Conservation (phyloP, 2,888 invertebrate genomes). For the Synergus gifuensis region DNA sequence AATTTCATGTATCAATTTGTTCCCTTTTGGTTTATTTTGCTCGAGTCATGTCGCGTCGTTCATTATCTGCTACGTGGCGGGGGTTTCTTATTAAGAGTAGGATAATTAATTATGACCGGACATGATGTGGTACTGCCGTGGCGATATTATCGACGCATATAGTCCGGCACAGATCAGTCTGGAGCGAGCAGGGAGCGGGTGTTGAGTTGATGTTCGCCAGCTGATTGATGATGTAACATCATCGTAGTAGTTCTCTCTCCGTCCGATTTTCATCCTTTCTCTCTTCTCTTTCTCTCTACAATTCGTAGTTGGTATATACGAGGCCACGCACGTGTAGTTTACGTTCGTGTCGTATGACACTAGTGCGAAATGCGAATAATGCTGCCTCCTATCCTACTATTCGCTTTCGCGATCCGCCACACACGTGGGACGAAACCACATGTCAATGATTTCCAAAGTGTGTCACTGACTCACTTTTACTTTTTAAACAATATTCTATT, state of each 20-base stretch:
- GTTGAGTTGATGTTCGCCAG: slow-evolving; percentile 73
- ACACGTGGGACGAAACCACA: neutral
- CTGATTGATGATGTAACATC: slow-evolving; percentile 75
- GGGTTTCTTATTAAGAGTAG: slow-evolving; percentile 48
- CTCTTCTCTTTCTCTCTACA: slow-evolving; percentile 23
- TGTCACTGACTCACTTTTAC: neutral
- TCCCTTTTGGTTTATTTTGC: slow-evolving; percentile 26
- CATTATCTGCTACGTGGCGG: neutral
- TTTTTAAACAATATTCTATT: neutral
- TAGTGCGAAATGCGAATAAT: slow-evolving; percentile 20
- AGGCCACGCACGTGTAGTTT: slow-evolving; percentile 34
- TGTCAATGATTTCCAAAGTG: neutral
- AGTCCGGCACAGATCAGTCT: slow-evolving; percentile 62
- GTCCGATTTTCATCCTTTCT: neutral
- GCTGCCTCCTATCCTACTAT: neutral
- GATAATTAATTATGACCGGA: slow-evolving; percentile 55
- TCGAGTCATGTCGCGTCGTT: slow-evolving; percentile 31
- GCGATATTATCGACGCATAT: slow-evolving; percentile 59
- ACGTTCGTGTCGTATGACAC: slow-evolving; percentile 19
- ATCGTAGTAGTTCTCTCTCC: slow-evolving; percentile 13
- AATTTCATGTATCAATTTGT: slow-evolving; percentile 32
- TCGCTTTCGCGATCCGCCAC: neutral
- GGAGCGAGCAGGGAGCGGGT: slow-evolving; percentile 62
- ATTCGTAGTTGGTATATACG: slow-evolving; percentile 23
- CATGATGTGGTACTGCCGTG: slow-evolving; percentile 54